A percentile compares a stretch with the other conserved stretches of the same genome.
phyloP scores from a whole-genome alignment of 2,113 vertebrate genomes.

The Arvicanthis niloticus region DNA sequence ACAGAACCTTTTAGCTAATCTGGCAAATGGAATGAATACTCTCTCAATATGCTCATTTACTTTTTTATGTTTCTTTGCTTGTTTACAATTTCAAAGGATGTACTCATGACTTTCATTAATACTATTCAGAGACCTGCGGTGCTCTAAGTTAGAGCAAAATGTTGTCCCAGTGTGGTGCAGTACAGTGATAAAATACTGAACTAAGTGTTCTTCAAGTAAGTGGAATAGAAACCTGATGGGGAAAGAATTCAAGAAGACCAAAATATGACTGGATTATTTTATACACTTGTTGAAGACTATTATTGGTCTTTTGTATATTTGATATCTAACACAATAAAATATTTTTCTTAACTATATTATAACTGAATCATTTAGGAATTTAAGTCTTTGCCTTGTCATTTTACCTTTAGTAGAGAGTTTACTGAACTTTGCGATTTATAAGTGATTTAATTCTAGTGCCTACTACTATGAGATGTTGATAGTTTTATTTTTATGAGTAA shows the following conservation, averaged over 20 bases:
- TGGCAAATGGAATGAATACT: neutral
- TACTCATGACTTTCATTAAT: neutral
- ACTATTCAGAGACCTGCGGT: neutral
- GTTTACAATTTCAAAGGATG: neutral
- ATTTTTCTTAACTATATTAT: neutral
- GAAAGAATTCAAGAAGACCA: neutral
- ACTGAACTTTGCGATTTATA: constrained; percentile 19
- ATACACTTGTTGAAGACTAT: neutral
- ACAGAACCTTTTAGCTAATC: neutral
- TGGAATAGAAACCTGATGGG: neutral
- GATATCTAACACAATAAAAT: constrained; percentile 18
- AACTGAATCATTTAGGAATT: neutral
- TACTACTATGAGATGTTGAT: neutral
- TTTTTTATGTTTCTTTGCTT: neutral
- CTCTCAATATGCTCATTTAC: neutral
- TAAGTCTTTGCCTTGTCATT: constrained; percentile 12
- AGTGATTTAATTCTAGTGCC: neutral
- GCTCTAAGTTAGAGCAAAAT: neutral
- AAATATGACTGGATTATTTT: constrained; percentile 47
- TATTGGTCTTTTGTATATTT: neutral
- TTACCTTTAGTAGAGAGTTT: neutral
- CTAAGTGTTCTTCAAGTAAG: neutral
- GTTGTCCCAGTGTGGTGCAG: neutral
- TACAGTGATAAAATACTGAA: neutral
- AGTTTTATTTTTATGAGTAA: constrained; percentile 31